Evolutionary conservation across 2,888 invertebrate genomes (phyloP), one percentile per base, ranked within the genome.

Genomic region (Therioaphis trifolii): DNA sequence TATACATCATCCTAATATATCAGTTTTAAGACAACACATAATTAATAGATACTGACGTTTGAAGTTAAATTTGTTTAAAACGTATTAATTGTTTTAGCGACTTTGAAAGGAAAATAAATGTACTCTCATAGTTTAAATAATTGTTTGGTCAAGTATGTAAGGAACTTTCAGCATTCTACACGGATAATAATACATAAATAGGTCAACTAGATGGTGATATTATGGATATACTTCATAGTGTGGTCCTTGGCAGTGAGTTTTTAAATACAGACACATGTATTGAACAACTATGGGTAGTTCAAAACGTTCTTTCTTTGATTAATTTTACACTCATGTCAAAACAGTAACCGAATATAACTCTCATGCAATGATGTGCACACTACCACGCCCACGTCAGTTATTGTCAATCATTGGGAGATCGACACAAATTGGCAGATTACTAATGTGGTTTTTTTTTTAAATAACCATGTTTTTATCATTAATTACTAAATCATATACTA

Each of bases 311-410:
- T n/a, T 14, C 68, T 78, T 78, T 78, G 78, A 78, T 68, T 78
- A 55, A 69, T 79, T 43, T 79, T 27, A 79, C 55, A 79, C 78
- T 55, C n/a, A 11, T 14, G 55, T 69, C 68, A 69, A 55, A 78
- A 69, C 4, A 69, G 40, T 79, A 55, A 79, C 55, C 24, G 14
- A 79, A 69, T 79, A 69, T 69, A 40, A 79, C 43, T 43, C 52
- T 55, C 0, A 18, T 11, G 4, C 18, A 75, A 18, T 61, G 40
- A 58, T 24, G 40, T 18, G 24, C 58, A 27, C 14, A 18, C 5
- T 27, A 12, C 43, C 29, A 12, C 24, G n/a, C 52, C 68, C 68
- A 68, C 66, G 40, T 27, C 40, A 14, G 43, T 69, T 76, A 29
- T 63, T 69, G 55, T 55, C 68, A 55, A 55, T 79, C 78, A 55